Base-by-base conservation (phyloP, 2,113 vertebrate genomes). In the Pseudorhombus dupliciocellatus region DNA sequence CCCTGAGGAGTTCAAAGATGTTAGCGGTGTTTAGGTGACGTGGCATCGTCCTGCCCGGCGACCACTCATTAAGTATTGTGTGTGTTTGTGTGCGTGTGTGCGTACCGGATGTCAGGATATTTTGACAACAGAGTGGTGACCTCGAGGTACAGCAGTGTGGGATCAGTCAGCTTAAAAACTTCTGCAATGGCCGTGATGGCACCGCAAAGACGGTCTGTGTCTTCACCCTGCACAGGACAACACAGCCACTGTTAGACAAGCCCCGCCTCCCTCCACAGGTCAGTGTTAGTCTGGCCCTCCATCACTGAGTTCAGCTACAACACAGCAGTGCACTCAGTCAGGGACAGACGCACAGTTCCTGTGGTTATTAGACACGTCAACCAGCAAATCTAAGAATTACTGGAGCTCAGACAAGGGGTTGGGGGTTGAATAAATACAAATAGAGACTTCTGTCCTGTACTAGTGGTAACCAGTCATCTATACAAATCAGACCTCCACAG, bases 131-230 rank as follows among this genome's bases (percentile, higher is more conserved):
- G 93, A 0, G 96, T 99, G 44, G 96, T 96, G 72, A 99, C 96
- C 86, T 99, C 98, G 73, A 99, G 92, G 75, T 96, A 98, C 25
- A 99, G 95, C 52, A 99, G 92, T 0, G 96, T 96, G n/a, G 98
- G 97, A 81, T 99, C 98, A 0, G 96, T 98, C 46, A 99, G 94
- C 85, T 99, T 99, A 69, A 99, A 96, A 24, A 99, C 98, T 64
- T 99, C 98, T 1, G 97, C 98, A 2, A 99, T 94, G 10, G 96
- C 96, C 51, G 94, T 51, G 58, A 99, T 98, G 28, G 96, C 95
- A 5, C 94, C 95, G 73, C 97, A 99, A 21, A 98, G 93, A 4
- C 89, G 73, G 46, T 96, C 96, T 0, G 93, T 94, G 21, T 97
- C 96, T 70, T 96, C 95, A 8, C 93, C 91, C 93, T 93, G 12